Percentiles rank a stretch among this genome's conserved stretches.
Conservation (phyloP, 2,113 vertebrate species). For the Callipepla californica region DNA sequence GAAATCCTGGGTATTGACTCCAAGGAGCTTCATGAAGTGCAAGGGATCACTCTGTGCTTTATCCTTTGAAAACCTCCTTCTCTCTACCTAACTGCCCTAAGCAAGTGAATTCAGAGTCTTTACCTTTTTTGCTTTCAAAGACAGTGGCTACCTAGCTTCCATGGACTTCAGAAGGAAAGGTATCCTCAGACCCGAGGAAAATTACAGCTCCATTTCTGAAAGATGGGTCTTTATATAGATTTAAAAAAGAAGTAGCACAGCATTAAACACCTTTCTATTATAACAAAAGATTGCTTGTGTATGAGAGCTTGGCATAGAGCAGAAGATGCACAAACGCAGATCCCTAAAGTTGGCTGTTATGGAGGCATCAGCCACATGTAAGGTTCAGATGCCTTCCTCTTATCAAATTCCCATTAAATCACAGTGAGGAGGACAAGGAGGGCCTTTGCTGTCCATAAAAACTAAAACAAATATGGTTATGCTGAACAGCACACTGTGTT, state of each 20-base stretch:
- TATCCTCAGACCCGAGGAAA: neutral
- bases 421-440: neutral
- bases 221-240: neutral
- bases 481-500: fast-evolving
- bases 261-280: neutral
- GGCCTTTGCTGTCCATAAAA: neutral
- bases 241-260: neutral
- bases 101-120: neutral
- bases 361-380: neutral
- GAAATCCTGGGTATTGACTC: neutral
- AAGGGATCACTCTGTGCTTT: neutral
- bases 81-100: neutral
- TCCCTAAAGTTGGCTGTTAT: neutral
- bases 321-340: neutral
- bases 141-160: neutral
- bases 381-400: neutral
- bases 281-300: neutral
- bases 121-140: neutral
- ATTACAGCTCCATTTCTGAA: neutral
- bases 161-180: neutral
- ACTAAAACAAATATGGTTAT: neutral
- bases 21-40: neutral
- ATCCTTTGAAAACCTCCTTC: neutral
- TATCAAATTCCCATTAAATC: neutral
- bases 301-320: neutral